phyloP scores from a whole-genome alignment of 2,797 vertebrate species.

The Fratercula arctica region DNA sequence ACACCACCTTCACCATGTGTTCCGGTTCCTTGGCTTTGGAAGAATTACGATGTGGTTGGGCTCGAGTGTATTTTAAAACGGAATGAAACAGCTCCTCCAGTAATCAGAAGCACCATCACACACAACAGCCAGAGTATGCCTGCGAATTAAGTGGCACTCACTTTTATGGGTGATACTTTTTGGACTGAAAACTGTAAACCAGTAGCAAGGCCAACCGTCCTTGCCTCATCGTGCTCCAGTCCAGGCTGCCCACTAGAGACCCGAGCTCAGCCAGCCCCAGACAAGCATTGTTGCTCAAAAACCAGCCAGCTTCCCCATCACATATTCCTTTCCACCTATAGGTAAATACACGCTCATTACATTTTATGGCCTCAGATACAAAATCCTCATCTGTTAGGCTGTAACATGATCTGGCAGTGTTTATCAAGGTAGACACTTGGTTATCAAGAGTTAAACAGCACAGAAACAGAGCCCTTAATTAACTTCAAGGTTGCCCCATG shows the following conservation, averaged over 20 bases:
- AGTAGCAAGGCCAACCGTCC: background rate
- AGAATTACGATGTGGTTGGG: background rate
- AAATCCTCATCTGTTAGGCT: background rate
- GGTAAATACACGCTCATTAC: background rate
- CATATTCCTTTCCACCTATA: background rate
- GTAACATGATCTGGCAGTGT: background rate
- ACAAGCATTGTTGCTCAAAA: background rate
- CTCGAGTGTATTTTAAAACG: background rate
- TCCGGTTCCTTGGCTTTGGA: background rate
- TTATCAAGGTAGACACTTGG: background rate
- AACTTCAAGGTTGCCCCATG: conserved; percentile 14
- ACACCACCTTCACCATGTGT: background rate
- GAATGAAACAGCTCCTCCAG: background rate
- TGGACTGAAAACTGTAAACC: background rate
- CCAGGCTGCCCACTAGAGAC: background rate
- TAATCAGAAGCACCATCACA: background rate
- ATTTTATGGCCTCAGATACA: background rate
- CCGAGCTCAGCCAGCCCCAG: background rate
- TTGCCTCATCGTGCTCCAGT: background rate
- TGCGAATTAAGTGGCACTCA: background rate
- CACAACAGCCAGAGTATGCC: background rate
- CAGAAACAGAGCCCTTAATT: background rate
- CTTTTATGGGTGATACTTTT: background rate
- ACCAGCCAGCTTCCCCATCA: background rate
- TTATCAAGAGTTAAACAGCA: conserved; percentile 42